Evolutionary conservation across 2,888 invertebrate species (phyloP).

Genomic region (Nematopogon swammerdamellus): DNA sequence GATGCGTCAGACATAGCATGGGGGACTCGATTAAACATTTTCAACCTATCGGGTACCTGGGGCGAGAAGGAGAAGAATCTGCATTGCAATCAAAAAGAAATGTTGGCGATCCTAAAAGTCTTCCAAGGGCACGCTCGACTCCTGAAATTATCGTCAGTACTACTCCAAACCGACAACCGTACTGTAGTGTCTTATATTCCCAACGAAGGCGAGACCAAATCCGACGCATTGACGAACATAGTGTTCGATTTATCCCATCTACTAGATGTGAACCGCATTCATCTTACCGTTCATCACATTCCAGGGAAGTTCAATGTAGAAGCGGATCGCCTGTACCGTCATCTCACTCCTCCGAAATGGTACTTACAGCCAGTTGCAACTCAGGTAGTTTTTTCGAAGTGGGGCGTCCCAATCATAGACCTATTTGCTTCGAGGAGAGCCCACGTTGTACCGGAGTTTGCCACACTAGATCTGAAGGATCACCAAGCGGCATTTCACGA

Average conservation of each 20-base stretch:
- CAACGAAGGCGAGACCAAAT: constrained; percentile 12
- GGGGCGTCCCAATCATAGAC: constrained; percentile 11
- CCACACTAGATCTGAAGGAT: constrained; percentile 1
- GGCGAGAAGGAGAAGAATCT: no score
- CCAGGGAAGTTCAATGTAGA: constrained; percentile 15
- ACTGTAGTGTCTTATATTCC: constrained; percentile 13
- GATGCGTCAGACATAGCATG: no score
- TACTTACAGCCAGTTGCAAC: constrained; percentile 9
- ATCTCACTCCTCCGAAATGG: constrained; percentile 10
- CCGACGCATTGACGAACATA: background rate
- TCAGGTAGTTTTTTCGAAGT: constrained; percentile 7
- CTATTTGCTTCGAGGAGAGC: constrained; percentile 10
- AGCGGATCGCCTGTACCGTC: background rate
- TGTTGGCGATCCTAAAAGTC: constrained; percentile 10
- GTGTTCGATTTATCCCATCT: no score
- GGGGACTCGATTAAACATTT: no score
- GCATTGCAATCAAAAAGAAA: constrained; percentile 15
- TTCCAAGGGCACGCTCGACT: background rate
- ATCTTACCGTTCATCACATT: constrained; percentile 6
- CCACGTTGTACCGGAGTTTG: constrained; percentile 8
- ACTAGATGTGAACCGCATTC: no score
- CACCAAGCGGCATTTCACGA: constrained; percentile 7
- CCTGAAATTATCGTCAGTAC: background rate
- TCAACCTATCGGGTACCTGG: background rate
- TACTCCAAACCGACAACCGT: constrained; percentile 14